Percentiles rank a stretch among this genome's conserved stretches.
Conservation (phyloP, 1,140 invertebrate species). For the Calephelis virginiensis region DNA sequence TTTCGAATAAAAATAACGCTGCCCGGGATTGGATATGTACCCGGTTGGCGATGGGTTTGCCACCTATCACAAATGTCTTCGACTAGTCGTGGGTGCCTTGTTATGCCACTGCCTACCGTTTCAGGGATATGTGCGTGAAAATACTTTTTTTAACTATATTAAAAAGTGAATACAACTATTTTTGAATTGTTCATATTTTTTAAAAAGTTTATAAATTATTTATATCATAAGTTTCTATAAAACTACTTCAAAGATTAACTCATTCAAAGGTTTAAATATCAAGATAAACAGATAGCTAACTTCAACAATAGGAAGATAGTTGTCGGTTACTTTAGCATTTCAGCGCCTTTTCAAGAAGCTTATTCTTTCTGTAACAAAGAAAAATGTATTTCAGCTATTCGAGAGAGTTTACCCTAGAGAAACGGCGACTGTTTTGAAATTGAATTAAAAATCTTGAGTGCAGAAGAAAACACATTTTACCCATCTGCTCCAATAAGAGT, state of each 20-base stretch:
- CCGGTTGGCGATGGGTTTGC: too few species aligned
- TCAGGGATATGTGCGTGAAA: too few species aligned
- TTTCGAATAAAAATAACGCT: too few species aligned
- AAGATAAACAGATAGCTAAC: conserved; percentile 7
- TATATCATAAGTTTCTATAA: not conserved
- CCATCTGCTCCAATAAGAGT: not conserved
- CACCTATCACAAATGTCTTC: too few species aligned
- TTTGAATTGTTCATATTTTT: too few species aligned
- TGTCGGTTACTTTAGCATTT: conserved; percentile 11
- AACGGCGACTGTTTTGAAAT: not conserved
- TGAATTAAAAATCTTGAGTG: not conserved
- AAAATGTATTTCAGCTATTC: conserved; percentile 12
- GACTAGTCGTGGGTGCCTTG: too few species aligned
- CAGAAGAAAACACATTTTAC: not conserved
- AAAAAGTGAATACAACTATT: too few species aligned
- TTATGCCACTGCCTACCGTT: too few species aligned
- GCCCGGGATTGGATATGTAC: too few species aligned
- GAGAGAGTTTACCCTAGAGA: not conserved
- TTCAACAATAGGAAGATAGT: conserved; percentile 4
- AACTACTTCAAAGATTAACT: not conserved
- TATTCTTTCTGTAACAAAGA: conserved; percentile 6
- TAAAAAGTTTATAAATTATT: not conserved
- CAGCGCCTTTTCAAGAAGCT: conserved; percentile 6
- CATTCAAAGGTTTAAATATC: conserved; percentile 4
- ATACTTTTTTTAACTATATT: too few species aligned